Conservation (phyloP, 1,140 invertebrate genomes). For the Anadara kagoshimensis region DNA sequence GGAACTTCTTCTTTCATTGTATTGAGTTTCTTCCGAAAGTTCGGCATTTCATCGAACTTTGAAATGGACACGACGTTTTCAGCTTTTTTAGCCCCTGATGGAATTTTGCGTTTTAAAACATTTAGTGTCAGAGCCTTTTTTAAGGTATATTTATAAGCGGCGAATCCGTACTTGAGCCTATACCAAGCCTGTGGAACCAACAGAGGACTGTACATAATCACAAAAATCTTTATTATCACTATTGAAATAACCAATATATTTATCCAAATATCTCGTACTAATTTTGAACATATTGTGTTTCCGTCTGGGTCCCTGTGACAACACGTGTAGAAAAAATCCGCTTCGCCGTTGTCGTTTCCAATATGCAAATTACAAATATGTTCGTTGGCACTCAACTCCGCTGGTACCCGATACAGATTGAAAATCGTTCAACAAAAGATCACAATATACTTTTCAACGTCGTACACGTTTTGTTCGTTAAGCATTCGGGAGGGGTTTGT, state of each 20-base stretch:
- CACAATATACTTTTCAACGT: conserved; percentile 23
- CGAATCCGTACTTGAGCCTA: conserved; percentile 16
- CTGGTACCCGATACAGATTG: not conserved
- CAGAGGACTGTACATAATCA: conserved; percentile 51
- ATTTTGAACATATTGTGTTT: conserved; percentile 37
- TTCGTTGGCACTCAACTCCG: conserved; percentile 37
- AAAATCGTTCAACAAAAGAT: conserved; percentile 51
- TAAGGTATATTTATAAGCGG: conserved; percentile 19
- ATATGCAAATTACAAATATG: conserved; percentile 55
- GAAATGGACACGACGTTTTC: conserved; percentile 35
- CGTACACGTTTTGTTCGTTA: conserved; percentile 20
- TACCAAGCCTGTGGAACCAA: conserved; percentile 50
- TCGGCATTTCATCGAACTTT: conserved; percentile 31
- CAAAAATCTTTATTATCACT: conserved; percentile 47
- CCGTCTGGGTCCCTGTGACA: conserved; percentile 43
- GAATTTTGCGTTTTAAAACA: not conserved
- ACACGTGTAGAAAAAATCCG: conserved; percentile 53
- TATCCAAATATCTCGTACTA: conserved; percentile 47
- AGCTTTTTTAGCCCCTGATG: not conserved
- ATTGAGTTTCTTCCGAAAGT: conserved; percentile 38
- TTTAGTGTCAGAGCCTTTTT: not conserved
- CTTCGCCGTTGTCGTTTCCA: conserved; percentile 31
- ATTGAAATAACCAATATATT: conserved; percentile 44
- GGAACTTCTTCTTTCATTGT: conserved; percentile 29
- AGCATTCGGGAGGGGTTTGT: conserved; percentile 25